A percentile compares a stretch with the other conserved stretches of the same genome.
phyloP scores from a whole-genome alignment of 2,888 invertebrate genomes.

The Keiferia lycopersicella region DNA sequence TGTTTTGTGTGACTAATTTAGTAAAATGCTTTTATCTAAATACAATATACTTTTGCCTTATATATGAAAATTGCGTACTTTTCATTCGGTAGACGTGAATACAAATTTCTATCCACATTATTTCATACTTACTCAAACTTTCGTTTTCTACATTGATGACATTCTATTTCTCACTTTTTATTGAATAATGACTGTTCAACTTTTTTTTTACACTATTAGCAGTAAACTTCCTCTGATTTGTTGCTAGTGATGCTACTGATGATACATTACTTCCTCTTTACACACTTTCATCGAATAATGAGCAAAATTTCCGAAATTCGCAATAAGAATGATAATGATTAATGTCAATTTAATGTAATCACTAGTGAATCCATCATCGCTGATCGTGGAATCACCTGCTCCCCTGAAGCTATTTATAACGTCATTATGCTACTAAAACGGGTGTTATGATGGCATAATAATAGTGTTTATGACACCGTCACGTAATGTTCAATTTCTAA shows the following conservation, averaged over 20 bases:
- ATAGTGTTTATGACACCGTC: neutral
- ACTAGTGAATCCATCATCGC: conserved; percentile 18
- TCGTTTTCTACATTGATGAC: too few relatives aligned
- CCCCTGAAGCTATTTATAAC: conserved; percentile 35
- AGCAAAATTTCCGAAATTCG: conserved; percentile 8
- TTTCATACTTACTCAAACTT: too few relatives aligned
- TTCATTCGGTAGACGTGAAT: too few relatives aligned
- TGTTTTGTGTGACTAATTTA: too few relatives aligned
- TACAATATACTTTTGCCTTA: too few relatives aligned
- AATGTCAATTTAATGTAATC: conserved; percentile 15
- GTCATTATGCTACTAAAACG: conserved; percentile 32
- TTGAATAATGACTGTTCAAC: too few relatives aligned
- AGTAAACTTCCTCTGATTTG: neutral
- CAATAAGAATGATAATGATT: conserved; percentile 2
- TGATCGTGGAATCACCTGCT: conserved; percentile 32
- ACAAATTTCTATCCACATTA: too few relatives aligned
- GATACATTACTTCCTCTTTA: neutral
- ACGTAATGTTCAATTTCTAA: too few relatives aligned
- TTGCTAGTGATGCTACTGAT: neutral
- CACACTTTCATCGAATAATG: conserved; percentile 13
- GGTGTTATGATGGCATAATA: neutral
- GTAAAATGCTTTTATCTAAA: too few relatives aligned
- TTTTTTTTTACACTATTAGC: neutral
- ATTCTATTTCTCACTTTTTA: too few relatives aligned
- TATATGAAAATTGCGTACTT: too few relatives aligned